Conservation (phyloP, 2,113 vertebrate genomes). For the Oryzias woworae region DNA sequence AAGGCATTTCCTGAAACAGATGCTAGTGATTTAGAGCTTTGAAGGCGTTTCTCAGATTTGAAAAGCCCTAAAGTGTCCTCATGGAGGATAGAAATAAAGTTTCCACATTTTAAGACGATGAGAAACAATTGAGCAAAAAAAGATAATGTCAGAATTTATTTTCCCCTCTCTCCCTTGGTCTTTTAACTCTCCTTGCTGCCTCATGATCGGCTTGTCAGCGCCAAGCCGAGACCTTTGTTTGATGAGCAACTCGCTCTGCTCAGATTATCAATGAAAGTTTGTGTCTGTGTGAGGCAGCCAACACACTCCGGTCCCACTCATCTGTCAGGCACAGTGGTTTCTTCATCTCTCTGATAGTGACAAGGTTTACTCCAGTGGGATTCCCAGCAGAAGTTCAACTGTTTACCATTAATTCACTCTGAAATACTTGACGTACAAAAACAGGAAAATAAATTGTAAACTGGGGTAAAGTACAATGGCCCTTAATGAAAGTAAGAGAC, state of each 20-base stretch:
- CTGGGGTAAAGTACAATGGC: constrained; percentile 22
- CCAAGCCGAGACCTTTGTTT: constrained; percentile 55
- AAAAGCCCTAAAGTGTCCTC: no score
- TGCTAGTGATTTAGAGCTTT: no score
- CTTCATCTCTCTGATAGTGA: constrained; percentile 46
- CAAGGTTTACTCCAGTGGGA: constrained; percentile 14
- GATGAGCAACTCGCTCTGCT: constrained; percentile 36
- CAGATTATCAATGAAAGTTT: constrained; percentile 67
- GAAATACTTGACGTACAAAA: constrained; percentile 21
- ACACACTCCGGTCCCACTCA: constrained; percentile 47
- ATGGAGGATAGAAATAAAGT: no score
- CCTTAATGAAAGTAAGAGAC: not conserved
- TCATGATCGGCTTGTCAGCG: constrained; percentile 68
- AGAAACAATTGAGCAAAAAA: constrained; percentile 16
- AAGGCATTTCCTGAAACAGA: no score
- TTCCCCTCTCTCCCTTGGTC: constrained; percentile 5
- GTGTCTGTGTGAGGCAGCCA: constrained; percentile 43
- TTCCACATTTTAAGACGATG: constrained; percentile 9
- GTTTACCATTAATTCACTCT: constrained; percentile 36
- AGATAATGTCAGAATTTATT: constrained; percentile 23
- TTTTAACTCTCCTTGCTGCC: constrained; percentile 46
- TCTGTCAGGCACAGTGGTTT: constrained; percentile 53
- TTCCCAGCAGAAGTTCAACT: constrained; percentile 17
- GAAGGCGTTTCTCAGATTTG: no score
- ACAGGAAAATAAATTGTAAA: not conserved